Conservation (phyloP, 1,140 invertebrate species). For the Bradynema listronoti region DNA sequence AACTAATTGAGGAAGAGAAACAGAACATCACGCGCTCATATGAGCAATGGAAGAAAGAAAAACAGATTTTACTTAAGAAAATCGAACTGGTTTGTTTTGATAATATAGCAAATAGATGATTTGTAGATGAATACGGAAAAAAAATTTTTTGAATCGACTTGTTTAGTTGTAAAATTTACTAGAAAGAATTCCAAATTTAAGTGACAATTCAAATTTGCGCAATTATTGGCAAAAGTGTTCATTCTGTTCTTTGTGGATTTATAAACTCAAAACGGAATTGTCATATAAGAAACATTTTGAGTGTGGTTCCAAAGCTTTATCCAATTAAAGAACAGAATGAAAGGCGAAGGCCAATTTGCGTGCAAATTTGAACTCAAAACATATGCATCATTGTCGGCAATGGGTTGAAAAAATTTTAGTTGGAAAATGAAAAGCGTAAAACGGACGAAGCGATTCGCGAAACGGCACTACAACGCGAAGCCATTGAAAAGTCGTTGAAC, state of each 20-base stretch:
- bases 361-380: neutral
- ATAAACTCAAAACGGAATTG: neutral
- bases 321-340: no score
- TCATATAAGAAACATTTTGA: neutral
- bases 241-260: no score
- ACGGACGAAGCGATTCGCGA: slow-evolving; percentile 56
- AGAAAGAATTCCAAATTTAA: no score
- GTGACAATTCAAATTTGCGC: no score
- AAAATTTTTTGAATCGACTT: no score
- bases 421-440: slow-evolving; percentile 53
- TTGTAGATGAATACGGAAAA: neutral
- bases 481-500: slow-evolving; percentile 57
- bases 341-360: no score
- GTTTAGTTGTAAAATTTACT: no score
- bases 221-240: no score
- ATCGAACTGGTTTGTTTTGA: slow-evolving; percentile 51
- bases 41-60: slow-evolving; percentile 55
- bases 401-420: slow-evolving; percentile 28
- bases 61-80: slow-evolving; percentile 50
- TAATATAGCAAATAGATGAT: slow-evolving; percentile 6
- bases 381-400: slow-evolving; percentile 13
- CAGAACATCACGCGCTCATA: slow-evolving; percentile 25
- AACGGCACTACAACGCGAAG: slow-evolving; percentile 56
- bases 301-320: no score
- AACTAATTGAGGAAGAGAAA: slow-evolving; percentile 43